Percentiles rank a stretch among this genome's conserved stretches.
Conservation (phyloP, 2,797 vertebrate genomes). For the Orientallactaga sibirica region DNA sequence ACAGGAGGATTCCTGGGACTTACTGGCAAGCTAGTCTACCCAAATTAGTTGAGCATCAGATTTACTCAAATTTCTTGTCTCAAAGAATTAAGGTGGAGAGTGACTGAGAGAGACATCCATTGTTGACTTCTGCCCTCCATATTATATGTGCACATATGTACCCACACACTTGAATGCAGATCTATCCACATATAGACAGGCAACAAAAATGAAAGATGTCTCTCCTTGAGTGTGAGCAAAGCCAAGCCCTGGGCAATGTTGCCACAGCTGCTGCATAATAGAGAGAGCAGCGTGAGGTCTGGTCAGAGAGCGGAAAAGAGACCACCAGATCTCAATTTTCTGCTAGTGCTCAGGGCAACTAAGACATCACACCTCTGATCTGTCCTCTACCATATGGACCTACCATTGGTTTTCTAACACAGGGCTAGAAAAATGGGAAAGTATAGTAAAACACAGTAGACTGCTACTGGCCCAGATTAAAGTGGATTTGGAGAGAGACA, state of each 20-base stretch:
- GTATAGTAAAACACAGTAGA: background rate
- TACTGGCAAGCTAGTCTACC: no score
- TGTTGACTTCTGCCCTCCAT: no score
- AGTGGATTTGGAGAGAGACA: background rate
- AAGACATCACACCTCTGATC: no score
- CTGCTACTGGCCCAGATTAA: background rate
- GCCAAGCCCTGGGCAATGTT: rapidly evolving
- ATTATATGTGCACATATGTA: no score
- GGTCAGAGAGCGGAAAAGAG: background rate
- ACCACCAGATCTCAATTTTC: background rate
- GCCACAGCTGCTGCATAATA: background rate
- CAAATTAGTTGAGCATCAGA: no score
- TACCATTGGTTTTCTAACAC: no score
- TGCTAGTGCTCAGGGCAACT: background rate
- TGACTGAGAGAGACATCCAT: no score
- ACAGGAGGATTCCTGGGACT: no score
- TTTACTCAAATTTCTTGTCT: no score
- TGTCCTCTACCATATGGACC: background rate
- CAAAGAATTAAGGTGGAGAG: no score
- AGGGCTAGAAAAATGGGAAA: background rate
- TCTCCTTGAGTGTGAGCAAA: background rate
- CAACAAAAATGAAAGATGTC: background rate
- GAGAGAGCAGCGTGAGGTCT: background rate
- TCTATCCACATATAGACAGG: no score
- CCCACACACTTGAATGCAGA: no score